A percentile compares a stretch with the other conserved stretches of the same genome.
Conservation (phyloP, 2,113 vertebrate genomes). For the Xiphorhynchus elegans region DNA sequence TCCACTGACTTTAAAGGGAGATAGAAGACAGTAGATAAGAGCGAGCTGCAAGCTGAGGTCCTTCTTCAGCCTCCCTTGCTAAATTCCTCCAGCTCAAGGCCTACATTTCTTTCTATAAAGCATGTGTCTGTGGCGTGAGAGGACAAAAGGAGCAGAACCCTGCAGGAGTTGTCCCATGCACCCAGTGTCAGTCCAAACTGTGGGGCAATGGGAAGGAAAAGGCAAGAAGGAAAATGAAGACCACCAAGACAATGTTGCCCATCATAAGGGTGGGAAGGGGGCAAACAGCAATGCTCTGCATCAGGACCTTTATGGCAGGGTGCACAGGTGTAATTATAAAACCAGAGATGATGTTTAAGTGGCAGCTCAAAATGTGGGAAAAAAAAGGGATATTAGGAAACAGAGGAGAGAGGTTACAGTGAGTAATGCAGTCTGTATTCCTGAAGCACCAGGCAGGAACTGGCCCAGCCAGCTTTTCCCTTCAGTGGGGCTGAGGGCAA, state of each 20-base stretch:
- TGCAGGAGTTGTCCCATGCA: background rate
- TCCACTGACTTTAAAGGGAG: background rate
- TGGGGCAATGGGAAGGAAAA: background rate
- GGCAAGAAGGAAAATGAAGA: background rate
- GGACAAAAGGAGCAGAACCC: background rate
- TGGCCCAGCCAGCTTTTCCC: background rate
- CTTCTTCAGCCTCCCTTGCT: background rate
- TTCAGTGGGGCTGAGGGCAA: background rate
- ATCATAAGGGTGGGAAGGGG: background rate
- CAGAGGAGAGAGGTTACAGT: background rate
- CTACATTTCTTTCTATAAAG: background rate
- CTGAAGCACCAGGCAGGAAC: background rate
- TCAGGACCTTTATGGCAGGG: background rate
- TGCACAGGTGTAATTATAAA: background rate
- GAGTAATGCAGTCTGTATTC: background rate
- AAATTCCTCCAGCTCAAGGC: background rate
- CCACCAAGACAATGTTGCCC: background rate
- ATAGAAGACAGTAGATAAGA: background rate
- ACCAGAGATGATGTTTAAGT: background rate
- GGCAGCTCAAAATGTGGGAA: background rate
- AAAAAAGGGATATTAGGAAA: background rate
- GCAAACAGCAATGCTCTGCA: rapidly evolving
- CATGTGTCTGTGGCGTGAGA: background rate
- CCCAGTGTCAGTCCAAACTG: constrained; percentile 1
- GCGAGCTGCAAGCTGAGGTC: background rate